These are phyloP conservation scores for Eristalinus aeneus DNA, from an alignment of 2,888 invertebrate species.

Conservation along the genomic window DNA sequence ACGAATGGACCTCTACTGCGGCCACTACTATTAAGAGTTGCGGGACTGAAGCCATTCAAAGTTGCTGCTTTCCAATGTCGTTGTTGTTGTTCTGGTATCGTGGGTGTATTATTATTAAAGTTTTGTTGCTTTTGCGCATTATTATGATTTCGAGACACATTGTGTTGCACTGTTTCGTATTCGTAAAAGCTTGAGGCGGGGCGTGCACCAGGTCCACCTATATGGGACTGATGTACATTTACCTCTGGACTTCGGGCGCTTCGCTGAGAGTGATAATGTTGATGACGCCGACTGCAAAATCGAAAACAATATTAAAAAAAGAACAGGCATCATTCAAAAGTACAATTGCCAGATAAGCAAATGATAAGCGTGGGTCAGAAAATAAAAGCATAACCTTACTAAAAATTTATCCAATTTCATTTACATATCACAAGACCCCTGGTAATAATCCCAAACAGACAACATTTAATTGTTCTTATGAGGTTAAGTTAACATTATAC, in stretches of 20 bases:
- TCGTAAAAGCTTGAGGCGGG: conserved; percentile 93
- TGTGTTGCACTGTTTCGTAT: conserved; percentile 89
- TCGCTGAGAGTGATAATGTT: conserved; percentile 85
- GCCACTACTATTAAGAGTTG: conserved; percentile 78
- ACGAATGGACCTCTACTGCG: conserved; percentile 83
- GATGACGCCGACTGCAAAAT: conserved; percentile 83
- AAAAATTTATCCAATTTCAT: neutral
- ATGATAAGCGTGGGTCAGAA: neutral
- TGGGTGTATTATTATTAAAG: conserved; percentile 59
- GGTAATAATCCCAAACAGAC: neutral
- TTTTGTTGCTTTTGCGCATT: conserved; percentile 75
- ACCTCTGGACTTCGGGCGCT: conserved; percentile 83
- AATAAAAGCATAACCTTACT: neutral
- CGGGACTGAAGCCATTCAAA: conserved; percentile 78
- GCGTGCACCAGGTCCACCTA: conserved; percentile 78
- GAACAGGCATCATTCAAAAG: neutral
- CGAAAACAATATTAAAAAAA: neutral
- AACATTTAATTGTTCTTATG: neutral
- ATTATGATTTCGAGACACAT: conserved; percentile 81
- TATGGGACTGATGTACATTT: conserved; percentile 74
- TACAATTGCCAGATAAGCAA: neutral
- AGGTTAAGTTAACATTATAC: neutral
- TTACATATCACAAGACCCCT: neutral
- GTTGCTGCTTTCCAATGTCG: conserved; percentile 79
- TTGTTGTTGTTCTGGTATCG: conserved; percentile 77